A percentile compares a stretch with the other conserved stretches of the same genome.
These are phyloP conservation scores for Oryzias curvinotus DNA, from an alignment of 2,113 vertebrate species.

Conservation along the genomic window DNA sequence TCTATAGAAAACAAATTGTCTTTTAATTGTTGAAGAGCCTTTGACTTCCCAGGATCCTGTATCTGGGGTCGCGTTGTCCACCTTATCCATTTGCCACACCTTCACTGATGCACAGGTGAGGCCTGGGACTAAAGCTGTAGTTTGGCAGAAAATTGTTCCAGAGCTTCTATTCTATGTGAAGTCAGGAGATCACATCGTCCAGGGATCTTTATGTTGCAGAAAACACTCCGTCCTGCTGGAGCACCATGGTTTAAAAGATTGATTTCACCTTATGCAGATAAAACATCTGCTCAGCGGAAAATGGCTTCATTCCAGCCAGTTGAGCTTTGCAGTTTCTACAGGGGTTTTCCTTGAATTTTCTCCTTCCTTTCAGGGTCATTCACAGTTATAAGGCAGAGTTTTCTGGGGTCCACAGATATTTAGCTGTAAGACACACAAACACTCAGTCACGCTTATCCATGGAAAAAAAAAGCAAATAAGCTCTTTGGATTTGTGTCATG, in stretches of 20 bases:
- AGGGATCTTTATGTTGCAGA: conserved; percentile 7
- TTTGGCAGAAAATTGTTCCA: not conserved
- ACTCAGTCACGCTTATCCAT: not conserved
- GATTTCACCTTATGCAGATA: conserved; percentile 27
- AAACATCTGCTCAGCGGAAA: conserved; percentile 53
- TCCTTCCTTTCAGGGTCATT: too few species aligned
- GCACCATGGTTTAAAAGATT: conserved; percentile 38
- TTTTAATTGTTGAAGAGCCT: too few species aligned
- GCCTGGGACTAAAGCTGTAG: too few species aligned
- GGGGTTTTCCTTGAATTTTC: not conserved
- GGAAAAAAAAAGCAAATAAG: not conserved
- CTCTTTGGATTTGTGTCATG: conserved; percentile 10
- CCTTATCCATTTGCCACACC: too few species aligned
- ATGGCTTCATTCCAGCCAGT: conserved; percentile 52
- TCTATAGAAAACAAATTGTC: too few species aligned
- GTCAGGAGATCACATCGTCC: conserved; percentile 1
- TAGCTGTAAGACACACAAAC: not conserved
- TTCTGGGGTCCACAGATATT: too few species aligned
- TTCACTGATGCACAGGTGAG: too few species aligned
- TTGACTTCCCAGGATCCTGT: too few species aligned
- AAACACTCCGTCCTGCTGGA: conserved; percentile 18
- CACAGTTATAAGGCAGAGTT: too few species aligned
- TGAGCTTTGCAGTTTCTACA: conserved; percentile 10
- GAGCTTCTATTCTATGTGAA: not conserved
- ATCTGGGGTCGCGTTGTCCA: too few species aligned